Evolutionary conservation across 2,888 invertebrate species (phyloP).

Genomic region (Drosophila colorata): DNA sequence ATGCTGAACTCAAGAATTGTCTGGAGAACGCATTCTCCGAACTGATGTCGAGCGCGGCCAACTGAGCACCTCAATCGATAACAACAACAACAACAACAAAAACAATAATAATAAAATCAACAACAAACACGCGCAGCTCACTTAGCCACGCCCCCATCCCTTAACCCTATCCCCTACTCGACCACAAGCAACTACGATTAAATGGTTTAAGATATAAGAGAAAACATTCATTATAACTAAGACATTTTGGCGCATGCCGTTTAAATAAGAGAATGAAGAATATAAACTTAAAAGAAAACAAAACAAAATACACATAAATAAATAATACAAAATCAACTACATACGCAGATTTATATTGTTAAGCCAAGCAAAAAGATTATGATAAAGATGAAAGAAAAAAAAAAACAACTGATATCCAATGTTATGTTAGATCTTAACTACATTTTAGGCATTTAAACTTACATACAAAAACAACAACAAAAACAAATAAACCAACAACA

Average conservation of each 20-base stretch:
- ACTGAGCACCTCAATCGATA: slow-evolving; percentile 66
- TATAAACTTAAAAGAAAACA: slow-evolving; percentile 38
- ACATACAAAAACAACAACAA: slow-evolving; percentile 49
- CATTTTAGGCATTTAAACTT: slow-evolving; percentile 75
- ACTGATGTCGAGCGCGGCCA: slow-evolving; percentile 86
- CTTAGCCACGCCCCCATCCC: slow-evolving; percentile 27
- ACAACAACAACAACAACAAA: slow-evolving; percentile 43
- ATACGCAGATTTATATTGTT: slow-evolving; percentile 70
- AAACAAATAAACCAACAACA: slow-evolving; percentile 49
- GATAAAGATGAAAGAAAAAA: slow-evolving; percentile 23
- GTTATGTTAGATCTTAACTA: slow-evolving; percentile 76
- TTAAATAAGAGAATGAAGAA: slow-evolving; percentile 47
- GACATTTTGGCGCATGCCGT: slow-evolving; percentile 73
- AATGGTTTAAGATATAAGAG: slow-evolving; percentile 61
- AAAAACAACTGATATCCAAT: slow-evolving; percentile 70
- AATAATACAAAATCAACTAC: slow-evolving; percentile 35
- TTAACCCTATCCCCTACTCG: slow-evolving; percentile 38
- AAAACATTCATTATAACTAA: slow-evolving; percentile 74
- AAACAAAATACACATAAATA: slow-evolving; percentile 29
- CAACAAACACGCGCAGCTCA: slow-evolving; percentile 67
- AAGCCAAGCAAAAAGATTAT: slow-evolving; percentile 58
- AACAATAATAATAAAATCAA: slow-evolving; percentile 41
- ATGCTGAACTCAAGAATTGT: slow-evolving; percentile 97
- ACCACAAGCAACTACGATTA: slow-evolving; percentile 74
- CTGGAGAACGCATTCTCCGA: slow-evolving; percentile 96